Percentiles rank a stretch among this genome's conserved stretches.
These are phyloP conservation scores for Venturia canescens DNA, from an alignment of 1,140 invertebrate genomes.

Conservation along the genomic window DNA sequence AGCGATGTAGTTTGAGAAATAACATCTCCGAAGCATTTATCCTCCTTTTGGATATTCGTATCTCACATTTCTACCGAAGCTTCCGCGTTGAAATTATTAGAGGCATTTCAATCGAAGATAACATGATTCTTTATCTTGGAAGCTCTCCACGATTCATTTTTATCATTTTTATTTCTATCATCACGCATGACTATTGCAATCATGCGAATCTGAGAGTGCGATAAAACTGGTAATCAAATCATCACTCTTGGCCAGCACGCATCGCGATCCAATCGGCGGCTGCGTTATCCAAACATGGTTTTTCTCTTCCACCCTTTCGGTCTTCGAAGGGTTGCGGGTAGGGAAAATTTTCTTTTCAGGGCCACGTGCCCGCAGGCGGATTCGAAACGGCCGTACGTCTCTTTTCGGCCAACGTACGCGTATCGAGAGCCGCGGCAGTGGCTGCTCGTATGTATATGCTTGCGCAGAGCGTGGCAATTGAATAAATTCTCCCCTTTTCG, in stretches of 20 bases:
- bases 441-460: conserved; percentile 24
- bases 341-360: conserved; percentile 33
- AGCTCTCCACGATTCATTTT: background rate
- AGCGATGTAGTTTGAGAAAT: too few relatives aligned
- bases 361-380: conserved; percentile 37
- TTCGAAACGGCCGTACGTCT: conserved; percentile 55
- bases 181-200: too few relatives aligned
- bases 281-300: conserved; percentile 53
- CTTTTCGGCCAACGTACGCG: conserved; percentile 47
- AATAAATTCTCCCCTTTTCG: conserved; percentile 68
- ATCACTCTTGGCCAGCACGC: conserved; percentile 28
- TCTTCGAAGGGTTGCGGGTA: conserved; percentile 14
- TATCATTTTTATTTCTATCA: background rate
- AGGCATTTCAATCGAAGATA: too few relatives aligned
- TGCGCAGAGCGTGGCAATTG: conserved; percentile 62
- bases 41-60: too few relatives aligned
- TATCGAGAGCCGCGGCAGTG: background rate
- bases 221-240: conserved; percentile 39
- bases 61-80: too few relatives aligned
- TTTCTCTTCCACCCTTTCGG: conserved; percentile 27
- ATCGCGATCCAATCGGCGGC: conserved; percentile 38
- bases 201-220: conserved; percentile 41
- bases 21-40: too few relatives aligned
- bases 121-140: background rate
- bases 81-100: too few relatives aligned